phyloP scores from a whole-genome alignment of 2,888 invertebrate species.

The Amitus sp. region DNA sequence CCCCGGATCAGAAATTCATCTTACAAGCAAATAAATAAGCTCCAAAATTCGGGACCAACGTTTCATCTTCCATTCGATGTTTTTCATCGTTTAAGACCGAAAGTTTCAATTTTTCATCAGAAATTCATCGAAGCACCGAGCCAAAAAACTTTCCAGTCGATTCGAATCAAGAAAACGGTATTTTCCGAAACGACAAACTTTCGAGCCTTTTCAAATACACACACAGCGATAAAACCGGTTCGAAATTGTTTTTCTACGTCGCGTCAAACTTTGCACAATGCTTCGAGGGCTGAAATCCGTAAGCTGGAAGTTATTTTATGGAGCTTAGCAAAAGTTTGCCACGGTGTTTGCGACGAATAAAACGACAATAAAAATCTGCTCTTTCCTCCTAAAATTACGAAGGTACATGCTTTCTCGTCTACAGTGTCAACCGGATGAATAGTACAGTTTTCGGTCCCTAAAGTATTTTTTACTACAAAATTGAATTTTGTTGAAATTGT shows the following conservation, averaged over 20 bases:
- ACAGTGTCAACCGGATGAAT: no score
- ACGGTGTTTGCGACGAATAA: not conserved
- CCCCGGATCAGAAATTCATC: conserved; percentile 26
- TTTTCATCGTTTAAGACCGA: not conserved
- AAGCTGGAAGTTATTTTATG: conserved; percentile 8
- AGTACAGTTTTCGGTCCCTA: no score
- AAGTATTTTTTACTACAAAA: no score
- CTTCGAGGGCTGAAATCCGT: conserved; percentile 9
- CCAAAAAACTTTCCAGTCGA: not conserved
- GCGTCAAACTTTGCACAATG: conserved; percentile 4
- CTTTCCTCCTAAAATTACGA: not conserved
- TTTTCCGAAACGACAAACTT: not conserved
- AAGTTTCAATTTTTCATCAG: no score
- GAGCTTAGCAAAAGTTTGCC: conserved; percentile 6
- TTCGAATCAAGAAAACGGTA: not conserved
- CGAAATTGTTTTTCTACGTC: not conserved
- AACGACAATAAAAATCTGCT: not conserved
- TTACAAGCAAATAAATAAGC: conserved; percentile 10
- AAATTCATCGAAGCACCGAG: not conserved
- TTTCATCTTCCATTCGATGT: no score
- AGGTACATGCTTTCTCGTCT: no score
- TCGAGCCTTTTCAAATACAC: not conserved
- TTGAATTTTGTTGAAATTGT: no score
- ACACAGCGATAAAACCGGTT: not conserved
- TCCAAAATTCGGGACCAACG: conserved; percentile 2